Base-by-base conservation (phyloP, 2,888 invertebrate genomes). In the Arge pagana region DNA sequence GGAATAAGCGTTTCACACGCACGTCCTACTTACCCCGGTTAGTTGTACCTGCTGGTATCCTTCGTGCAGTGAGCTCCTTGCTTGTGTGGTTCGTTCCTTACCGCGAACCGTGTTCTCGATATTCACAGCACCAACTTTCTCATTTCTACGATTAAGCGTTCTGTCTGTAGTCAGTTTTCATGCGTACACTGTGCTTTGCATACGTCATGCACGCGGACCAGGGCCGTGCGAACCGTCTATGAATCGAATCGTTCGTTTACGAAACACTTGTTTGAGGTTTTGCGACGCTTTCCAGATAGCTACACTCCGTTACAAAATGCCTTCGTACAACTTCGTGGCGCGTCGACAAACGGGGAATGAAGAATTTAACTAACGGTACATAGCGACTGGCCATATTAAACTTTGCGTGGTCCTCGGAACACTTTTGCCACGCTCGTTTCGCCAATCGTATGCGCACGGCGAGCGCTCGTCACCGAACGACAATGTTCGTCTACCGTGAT, bases 281-380 rank as follows among this genome's bases (percentile, higher is more conserved):
- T 21, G 21, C n/a, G 7, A 33, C 13, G n/a, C 33, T 11, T 13
- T 10, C 11, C 11, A 33, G 13, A 13, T 13, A 33, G 6, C 33
- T 10, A 7, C 10, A 11, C 11, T n/a, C 13, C n/a, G 7, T 7
- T 15, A 33, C 33, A 7, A 13, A 33, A 13, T 11, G n/a, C 33
- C 6, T 7, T 7, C 33, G 33, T 2, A 7, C 28, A 15, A 23
- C 19, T 7, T 23, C 37, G 37, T 37, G 37, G 37, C n/a, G 15
- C 15, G 21, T 42, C 39, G 40, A 43, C 43, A 63, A 68, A 64
- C 65, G 65, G 66, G 60, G 62, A 70, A 69, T 62, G 63, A 62
- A 68, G 33, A 45, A 45, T 63, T 66, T 58, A 63, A 59, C 64
- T 69, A 69, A 69, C 69, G 71, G 69, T 69, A 70, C 65, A 69